phyloP scores from a whole-genome alignment of 2,113 vertebrate genomes.

The Melanerpes aurifrons region DNA sequence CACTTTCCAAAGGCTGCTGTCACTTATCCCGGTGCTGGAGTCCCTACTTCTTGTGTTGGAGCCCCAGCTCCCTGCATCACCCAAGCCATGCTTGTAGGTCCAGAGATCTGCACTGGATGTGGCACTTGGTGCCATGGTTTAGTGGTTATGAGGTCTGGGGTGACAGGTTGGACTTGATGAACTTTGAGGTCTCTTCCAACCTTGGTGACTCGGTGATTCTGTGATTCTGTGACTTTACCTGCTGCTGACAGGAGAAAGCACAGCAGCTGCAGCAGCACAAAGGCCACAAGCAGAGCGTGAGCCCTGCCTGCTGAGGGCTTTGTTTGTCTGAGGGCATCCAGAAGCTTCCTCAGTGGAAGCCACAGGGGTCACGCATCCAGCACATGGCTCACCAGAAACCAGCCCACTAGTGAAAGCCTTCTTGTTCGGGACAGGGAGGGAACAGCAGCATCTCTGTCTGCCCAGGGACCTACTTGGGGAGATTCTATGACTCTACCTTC shows the following conservation, averaged over 20 bases:
- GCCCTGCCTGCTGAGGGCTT: neutral
- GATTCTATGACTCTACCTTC: neutral
- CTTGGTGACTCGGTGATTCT: too few species aligned
- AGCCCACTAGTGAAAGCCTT: constrained; percentile 31
- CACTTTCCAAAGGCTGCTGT: neutral
- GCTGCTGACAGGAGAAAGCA: neutral
- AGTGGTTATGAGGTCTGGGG: too few species aligned
- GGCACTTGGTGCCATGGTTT: too few species aligned
- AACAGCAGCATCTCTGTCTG: neutral
- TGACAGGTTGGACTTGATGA: too few species aligned
- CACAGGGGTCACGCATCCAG: constrained; percentile 3
- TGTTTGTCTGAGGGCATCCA: constrained; percentile 15
- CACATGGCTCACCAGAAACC: constrained; percentile 27
- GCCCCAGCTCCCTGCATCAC: neutral
- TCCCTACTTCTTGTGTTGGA: accelerated
- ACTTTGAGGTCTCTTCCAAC: too few species aligned
- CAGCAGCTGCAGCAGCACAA: neutral
- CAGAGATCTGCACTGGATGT: neutral
- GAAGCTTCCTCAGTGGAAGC: constrained; percentile 49
- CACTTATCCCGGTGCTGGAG: accelerated
- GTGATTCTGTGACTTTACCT: neutral
- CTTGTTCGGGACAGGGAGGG: neutral
- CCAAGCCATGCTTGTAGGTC: neutral
- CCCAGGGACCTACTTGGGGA: neutral
- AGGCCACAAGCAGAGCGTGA: neutral